Conservation (phyloP, 2,888 invertebrate species). For the Ferrisia virgata region DNA sequence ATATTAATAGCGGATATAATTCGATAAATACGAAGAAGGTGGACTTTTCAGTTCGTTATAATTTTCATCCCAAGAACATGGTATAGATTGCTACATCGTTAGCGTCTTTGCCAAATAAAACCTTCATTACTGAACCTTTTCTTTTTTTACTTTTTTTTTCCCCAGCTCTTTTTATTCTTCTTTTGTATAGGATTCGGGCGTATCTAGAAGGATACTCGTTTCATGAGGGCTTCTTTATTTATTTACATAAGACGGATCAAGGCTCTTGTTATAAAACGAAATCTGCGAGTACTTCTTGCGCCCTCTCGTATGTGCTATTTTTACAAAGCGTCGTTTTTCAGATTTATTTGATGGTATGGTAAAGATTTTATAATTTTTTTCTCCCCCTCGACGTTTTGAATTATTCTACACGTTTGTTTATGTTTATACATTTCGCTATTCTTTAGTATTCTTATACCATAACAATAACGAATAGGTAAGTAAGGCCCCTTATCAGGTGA, state of each 20-base stretch:
- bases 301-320: not conserved
- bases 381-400: not conserved
- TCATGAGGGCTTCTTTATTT: slow-evolving; percentile 2
- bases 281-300: not conserved
- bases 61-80: not conserved
- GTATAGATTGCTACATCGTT: not conserved
- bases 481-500: not conserved
- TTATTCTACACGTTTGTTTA: not conserved
- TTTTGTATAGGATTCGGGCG: not conserved
- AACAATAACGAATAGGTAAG: not conserved
- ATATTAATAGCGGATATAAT: not conserved
- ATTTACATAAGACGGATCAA: slow-evolving; percentile 9
- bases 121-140: slow-evolving; percentile 12
- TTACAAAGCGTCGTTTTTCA: not conserved
- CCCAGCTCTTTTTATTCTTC: not conserved
- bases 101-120: not conserved
- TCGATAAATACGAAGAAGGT: not conserved
- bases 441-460: not conserved
- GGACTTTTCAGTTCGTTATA: not conserved
- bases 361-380: not conserved
- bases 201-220: not conserved
- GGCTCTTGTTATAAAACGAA: not conserved
- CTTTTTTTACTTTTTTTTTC: not conserved
- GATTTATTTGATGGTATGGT: not conserved
- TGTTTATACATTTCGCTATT: not conserved